phyloP scores from a whole-genome alignment of 1,140 invertebrate genomes.

The Cherax quadricarinatus region DNA sequence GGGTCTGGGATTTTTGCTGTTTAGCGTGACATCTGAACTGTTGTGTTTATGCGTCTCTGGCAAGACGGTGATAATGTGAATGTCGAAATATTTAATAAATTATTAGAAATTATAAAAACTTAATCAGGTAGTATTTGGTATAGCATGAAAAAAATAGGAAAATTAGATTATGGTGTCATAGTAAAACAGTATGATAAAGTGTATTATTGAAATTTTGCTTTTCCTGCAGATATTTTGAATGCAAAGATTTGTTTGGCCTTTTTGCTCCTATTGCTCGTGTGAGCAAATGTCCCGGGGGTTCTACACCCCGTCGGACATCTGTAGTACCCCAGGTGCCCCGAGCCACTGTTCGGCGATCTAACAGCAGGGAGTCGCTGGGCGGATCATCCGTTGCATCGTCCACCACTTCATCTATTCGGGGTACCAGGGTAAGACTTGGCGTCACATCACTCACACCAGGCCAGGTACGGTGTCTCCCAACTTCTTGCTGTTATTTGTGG shows the following conservation, averaged over 20 bases:
- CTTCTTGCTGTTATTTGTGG: slow-evolving; percentile 58
- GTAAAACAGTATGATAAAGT: neutral
- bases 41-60: too few species aligned
- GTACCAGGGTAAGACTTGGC: slow-evolving; percentile 83
- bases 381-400: slow-evolving; percentile 82
- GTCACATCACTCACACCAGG: slow-evolving; percentile 81
- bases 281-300: slow-evolving; percentile 84
- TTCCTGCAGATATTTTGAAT: slow-evolving; percentile 92
- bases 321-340: slow-evolving; percentile 79
- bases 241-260: slow-evolving; percentile 91
- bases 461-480: slow-evolving; percentile 56
- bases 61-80: too few species aligned
- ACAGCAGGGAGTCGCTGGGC: slow-evolving; percentile 91
- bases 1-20: too few species aligned
- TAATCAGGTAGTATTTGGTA: too few species aligned
- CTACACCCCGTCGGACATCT: slow-evolving; percentile 80
- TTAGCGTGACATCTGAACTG: too few species aligned
- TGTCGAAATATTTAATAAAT: too few species aligned
- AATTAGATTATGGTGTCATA: too few species aligned
- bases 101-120: too few species aligned
- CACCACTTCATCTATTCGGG: slow-evolving; percentile 83
- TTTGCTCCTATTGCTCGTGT: slow-evolving; percentile 95
- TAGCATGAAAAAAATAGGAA: too few species aligned
- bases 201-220: neutral
- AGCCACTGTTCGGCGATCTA: slow-evolving; percentile 82